Percentiles rank a stretch among this genome's conserved stretches.
Evolutionary conservation across 1,140 invertebrate species (phyloP).

Genomic region (Drosophila ananassae): DNA sequence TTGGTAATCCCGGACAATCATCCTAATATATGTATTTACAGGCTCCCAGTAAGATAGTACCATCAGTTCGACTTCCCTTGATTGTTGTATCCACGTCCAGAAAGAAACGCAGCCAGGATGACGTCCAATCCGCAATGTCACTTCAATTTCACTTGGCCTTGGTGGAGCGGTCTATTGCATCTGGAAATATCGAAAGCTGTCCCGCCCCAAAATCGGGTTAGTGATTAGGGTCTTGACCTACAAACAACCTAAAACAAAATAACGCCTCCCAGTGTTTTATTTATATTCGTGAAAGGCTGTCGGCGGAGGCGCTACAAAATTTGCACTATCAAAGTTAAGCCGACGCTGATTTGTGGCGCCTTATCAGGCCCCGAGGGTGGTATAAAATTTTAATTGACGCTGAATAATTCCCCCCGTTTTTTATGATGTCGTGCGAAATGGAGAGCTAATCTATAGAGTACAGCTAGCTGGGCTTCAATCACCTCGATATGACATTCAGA

Average conservation of each 20-base stretch:
- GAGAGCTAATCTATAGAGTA: slow-evolving; percentile 35
- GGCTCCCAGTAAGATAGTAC: not conserved
- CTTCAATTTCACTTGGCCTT: slow-evolving; percentile 8
- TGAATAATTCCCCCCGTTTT: slow-evolving; percentile 11
- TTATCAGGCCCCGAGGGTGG: slow-evolving; percentile 42
- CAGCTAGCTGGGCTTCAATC: slow-evolving; percentile 29
- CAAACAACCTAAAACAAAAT: slow-evolving; percentile 40
- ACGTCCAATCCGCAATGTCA: not conserved
- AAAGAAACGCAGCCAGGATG: not conserved
- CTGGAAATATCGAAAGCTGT: slow-evolving; percentile 37
- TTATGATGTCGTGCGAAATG: slow-evolving; percentile 16
- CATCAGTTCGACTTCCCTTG: not conserved
- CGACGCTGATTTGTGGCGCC: slow-evolving; percentile 31
- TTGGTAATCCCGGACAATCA: not conserved
- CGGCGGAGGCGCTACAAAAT: slow-evolving; percentile 15
- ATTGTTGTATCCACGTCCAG: not conserved
- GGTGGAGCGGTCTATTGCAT: not conserved
- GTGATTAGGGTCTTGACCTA: slow-evolving; percentile 39
- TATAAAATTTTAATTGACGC: slow-evolving; percentile 50
- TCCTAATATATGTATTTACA: not conserved
- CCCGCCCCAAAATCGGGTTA: slow-evolving; percentile 7
- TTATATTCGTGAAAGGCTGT: not conserved
- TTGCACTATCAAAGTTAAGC: slow-evolving; percentile 38
- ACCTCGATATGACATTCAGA: slow-evolving; percentile 68
- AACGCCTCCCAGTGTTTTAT: slow-evolving; percentile 2